These are phyloP conservation scores for Chlorodrepanis virens DNA, from an alignment of 2,113 vertebrate genomes.

Conservation along the genomic window DNA sequence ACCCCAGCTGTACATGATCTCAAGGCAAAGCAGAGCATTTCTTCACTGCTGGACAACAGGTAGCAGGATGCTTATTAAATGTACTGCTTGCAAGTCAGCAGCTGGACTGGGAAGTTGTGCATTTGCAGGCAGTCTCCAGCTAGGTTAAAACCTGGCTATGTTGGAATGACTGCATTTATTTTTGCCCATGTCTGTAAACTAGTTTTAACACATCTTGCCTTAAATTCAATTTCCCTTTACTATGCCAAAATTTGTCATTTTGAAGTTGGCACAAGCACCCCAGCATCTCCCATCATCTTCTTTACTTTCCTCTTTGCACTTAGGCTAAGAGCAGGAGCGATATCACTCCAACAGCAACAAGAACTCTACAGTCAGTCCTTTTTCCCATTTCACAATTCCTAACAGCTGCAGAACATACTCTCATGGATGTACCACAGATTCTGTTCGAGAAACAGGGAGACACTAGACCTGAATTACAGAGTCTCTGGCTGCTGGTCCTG, in stretches of 20 bases:
- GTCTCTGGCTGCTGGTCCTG: background rate
- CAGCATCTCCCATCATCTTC: background rate
- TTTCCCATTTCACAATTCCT: background rate
- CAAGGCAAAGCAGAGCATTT: slow-evolving; percentile 12
- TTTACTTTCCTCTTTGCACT: background rate
- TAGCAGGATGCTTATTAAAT: slow-evolving; percentile 24
- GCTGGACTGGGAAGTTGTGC: background rate
- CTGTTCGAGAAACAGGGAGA: background rate
- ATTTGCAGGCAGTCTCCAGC: background rate
- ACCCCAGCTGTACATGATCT: background rate
- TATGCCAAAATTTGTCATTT: background rate
- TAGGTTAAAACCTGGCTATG: background rate
- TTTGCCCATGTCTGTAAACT: background rate
- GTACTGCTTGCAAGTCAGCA: background rate
- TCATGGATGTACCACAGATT: background rate
- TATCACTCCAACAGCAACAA: background rate
- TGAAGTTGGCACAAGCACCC: background rate
- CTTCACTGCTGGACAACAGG: background rate
- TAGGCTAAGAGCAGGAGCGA: background rate
- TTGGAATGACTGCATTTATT: background rate
- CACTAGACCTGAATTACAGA: background rate
- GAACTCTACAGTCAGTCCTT: background rate
- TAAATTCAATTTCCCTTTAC: background rate
- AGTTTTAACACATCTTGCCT: background rate
- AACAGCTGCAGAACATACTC: background rate